These are phyloP conservation scores for Agrochola macilenta DNA, from an alignment of 2,888 invertebrate species.

Conservation along the genomic window DNA sequence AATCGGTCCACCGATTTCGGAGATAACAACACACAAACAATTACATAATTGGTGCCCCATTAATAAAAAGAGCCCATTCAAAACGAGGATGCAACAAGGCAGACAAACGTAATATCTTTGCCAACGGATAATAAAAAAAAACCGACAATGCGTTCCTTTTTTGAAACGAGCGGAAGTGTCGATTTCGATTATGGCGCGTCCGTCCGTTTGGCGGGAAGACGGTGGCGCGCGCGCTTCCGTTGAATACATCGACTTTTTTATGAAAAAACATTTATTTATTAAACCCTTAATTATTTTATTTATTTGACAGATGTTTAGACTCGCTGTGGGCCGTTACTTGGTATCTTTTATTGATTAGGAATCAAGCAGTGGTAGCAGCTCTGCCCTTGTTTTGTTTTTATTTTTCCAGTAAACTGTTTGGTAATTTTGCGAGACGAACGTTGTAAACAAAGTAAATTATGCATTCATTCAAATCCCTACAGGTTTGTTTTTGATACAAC, in stretches of 20 bases:
- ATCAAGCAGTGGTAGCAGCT: background rate
- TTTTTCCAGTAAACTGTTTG: background rate
- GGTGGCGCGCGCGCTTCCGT: constrained; percentile 76
- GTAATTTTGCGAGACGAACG: background rate
- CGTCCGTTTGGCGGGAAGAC: constrained; percentile 79
- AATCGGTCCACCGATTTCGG: constrained; percentile 23
- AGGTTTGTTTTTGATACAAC: background rate
- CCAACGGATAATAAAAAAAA: constrained; percentile 71
- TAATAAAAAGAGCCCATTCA: constrained; percentile 56
- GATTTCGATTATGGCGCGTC: constrained; percentile 81
- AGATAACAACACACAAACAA: constrained; percentile 41
- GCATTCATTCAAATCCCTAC: background rate
- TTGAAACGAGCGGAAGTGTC: constrained; percentile 79
- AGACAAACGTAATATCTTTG: constrained; percentile 65
- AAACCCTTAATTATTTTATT: constrained; percentile 41
- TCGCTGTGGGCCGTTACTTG: constrained; percentile 3
- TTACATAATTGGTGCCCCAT: constrained; percentile 53
- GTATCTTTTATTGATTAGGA: constrained; percentile 7
- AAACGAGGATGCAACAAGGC: constrained; percentile 62
- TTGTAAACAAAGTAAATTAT: background rate
- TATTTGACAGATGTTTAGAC: constrained; percentile 53
- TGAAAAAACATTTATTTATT: constrained; percentile 44
- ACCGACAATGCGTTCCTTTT: constrained; percentile 78
- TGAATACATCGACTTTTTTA: constrained; percentile 60
- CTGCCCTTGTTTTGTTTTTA: background rate